Conservation (phyloP, 1,140 invertebrate genomes). For the Pissodes strobi region DNA sequence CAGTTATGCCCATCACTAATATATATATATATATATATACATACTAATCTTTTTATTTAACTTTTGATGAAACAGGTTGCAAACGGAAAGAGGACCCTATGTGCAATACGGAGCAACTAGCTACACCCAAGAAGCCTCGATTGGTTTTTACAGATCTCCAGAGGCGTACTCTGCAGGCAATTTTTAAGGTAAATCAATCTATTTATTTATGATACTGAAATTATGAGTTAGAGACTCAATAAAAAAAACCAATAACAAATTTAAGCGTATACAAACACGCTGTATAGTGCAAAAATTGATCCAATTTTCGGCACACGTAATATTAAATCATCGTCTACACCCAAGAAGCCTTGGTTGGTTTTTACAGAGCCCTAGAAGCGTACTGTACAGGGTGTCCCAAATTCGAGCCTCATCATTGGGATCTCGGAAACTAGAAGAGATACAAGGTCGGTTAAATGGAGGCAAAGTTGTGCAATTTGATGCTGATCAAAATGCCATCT, state of each 20-base stretch:
- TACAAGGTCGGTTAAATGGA: no score
- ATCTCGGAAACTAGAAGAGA: no score
- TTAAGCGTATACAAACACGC: background rate
- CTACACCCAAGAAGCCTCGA: constrained; percentile 97
- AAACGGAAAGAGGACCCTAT: constrained; percentile 96
- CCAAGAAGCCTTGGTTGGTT: background rate
- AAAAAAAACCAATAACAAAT: background rate
- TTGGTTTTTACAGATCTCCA: constrained; percentile 99
- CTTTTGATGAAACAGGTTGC: constrained; percentile 70
- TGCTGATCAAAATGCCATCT: no score
- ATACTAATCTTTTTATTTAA: constrained; percentile 5
- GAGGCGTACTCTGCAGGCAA: constrained; percentile 98
- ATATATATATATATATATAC: no score
- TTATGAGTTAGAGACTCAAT: background rate
- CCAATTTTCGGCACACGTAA: background rate
- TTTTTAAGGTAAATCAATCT: constrained; percentile 82
- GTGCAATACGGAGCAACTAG: constrained; percentile 75
- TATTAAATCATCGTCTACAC: no score
- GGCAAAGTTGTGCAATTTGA: no score
- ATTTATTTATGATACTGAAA: background rate
- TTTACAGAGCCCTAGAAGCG: no score
- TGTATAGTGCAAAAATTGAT: background rate
- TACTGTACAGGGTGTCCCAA: no score
- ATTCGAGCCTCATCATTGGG: no score
- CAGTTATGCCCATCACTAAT: no score